Evolutionary conservation across 2,113 vertebrate genomes (phyloP), one percentile per base, ranked within the genome.

Genomic region (Hippocampus guttulatus): DNA sequence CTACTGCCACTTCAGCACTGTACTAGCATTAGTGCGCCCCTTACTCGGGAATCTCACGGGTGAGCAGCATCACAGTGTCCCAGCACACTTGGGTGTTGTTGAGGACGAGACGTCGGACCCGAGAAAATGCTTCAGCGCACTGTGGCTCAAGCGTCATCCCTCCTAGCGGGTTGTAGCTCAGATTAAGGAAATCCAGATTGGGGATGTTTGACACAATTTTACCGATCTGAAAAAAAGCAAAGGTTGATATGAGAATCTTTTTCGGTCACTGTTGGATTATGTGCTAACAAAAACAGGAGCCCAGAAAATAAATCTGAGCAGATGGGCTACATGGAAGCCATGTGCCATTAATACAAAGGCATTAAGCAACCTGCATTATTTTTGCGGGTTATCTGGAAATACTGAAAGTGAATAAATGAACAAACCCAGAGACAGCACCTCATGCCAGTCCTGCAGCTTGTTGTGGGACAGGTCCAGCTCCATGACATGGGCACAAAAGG

Each of bases 61-160:
- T 93, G 79, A 99, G 92, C 11, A 88, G 94, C 86, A 96, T 91
- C 83, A 99, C 94, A 1, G 95, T 95, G 80, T 98, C 94, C 97
- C 97, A 99, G 71, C 96, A 95, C 76, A 96, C 92, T 89, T 94
- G 96, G 81, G 96, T 98, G 92, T 98, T 98, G 93, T 98, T 99
- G 83, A 99, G 96, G 78, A 99, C 96, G 14, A 99, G 94, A 67
- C 95, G 95, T 55, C 93, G 93, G 68, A 99, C 94, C 15, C 93
- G 91, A 45, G 94, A 93, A 70, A 98, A 98, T 78, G 95, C 92
- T 73, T 93, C 92, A 11, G 95, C 95, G 23, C 92, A 94, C 5
- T 84, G 90, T 51, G 92, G 91, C 78, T 96, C 94, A 77, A 97
- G 85, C 81, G 90, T 91, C 27, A 91, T 92, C 78, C 95, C 91